Conservation (phyloP, 2,113 vertebrate species). For the Poeciliopsis retropinna region DNA sequence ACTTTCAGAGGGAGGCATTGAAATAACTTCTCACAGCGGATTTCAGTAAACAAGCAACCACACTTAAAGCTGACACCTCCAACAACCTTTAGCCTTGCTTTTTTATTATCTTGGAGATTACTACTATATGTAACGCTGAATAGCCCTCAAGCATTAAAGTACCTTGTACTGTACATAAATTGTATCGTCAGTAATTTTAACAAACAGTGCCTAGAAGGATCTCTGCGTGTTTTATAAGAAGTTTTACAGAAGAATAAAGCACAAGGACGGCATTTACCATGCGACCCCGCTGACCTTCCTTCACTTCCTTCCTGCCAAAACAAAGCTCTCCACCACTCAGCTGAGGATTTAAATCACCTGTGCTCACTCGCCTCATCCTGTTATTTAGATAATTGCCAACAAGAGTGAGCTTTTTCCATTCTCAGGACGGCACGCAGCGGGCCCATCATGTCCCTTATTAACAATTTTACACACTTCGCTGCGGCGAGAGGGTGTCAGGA, state of each 20-base stretch:
- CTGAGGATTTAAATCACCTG: constrained; percentile 73
- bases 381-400: constrained; percentile 81
- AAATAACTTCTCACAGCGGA: constrained; percentile 60
- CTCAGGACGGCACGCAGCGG: constrained; percentile 69
- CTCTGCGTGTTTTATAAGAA: constrained; percentile 35
- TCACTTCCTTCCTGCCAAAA: constrained; percentile 61
- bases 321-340: constrained; percentile 68
- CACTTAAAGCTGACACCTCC: constrained; percentile 48
- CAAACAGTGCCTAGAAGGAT: constrained; percentile 43
- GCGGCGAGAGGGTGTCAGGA: constrained; percentile 76
- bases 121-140: constrained; percentile 44
- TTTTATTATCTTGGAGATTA: constrained; percentile 41
- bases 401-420: constrained; percentile 71
- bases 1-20: constrained; percentile 43
- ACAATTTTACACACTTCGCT: constrained; percentile 81
- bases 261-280: constrained; percentile 53
- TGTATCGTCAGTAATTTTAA: constrained; percentile 47
- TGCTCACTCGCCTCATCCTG: constrained; percentile 68
- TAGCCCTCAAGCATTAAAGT: constrained; percentile 45
- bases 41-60: constrained; percentile 65
- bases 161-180: constrained; percentile 16
- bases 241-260: constrained; percentile 40
- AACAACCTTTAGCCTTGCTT: constrained; percentile 43
- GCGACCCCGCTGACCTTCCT: constrained; percentile 53
- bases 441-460: constrained; percentile 82